phyloP scores from a whole-genome alignment of 2,113 vertebrate species.

The Crypturellus undulatus region DNA sequence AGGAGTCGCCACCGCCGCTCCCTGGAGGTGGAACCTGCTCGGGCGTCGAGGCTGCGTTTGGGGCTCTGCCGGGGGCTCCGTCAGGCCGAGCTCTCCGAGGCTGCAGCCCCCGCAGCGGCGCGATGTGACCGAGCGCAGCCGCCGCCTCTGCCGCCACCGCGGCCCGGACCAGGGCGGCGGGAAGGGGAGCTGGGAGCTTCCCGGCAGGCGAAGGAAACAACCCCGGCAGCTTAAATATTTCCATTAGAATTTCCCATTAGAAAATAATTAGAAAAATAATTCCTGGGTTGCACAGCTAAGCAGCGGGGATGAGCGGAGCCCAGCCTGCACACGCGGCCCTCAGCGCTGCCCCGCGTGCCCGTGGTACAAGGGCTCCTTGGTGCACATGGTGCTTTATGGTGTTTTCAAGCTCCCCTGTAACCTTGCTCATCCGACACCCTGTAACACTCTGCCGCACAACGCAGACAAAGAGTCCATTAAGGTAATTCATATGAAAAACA shows the following conservation, averaged over 20 bases:
- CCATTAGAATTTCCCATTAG: background rate
- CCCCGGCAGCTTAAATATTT: background rate
- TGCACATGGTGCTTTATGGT: background rate
- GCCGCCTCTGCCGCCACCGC: no score
- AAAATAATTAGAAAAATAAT: background rate
- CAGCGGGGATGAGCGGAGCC: background rate
- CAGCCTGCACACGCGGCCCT: background rate
- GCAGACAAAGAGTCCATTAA: constrained; percentile 7
- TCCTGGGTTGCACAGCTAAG: background rate
- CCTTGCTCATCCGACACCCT: constrained; percentile 11
- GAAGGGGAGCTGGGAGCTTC: no score
- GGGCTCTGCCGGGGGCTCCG: background rate
- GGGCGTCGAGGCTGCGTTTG: background rate
- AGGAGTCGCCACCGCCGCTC: accelerated
- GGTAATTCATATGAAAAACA: constrained; percentile 34
- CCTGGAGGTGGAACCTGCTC: background rate
- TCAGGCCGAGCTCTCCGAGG: no score
- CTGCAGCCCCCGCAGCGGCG: no score
- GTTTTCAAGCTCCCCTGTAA: background rate
- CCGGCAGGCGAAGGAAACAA: accelerated
- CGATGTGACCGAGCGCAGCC: accelerated
- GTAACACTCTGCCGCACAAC: background rate
- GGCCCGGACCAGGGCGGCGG: background rate
- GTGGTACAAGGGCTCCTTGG: background rate
- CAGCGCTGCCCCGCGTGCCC: background rate